phyloP scores from a whole-genome alignment of 2,888 invertebrate genomes.

The Leptinotarsa juncta region DNA sequence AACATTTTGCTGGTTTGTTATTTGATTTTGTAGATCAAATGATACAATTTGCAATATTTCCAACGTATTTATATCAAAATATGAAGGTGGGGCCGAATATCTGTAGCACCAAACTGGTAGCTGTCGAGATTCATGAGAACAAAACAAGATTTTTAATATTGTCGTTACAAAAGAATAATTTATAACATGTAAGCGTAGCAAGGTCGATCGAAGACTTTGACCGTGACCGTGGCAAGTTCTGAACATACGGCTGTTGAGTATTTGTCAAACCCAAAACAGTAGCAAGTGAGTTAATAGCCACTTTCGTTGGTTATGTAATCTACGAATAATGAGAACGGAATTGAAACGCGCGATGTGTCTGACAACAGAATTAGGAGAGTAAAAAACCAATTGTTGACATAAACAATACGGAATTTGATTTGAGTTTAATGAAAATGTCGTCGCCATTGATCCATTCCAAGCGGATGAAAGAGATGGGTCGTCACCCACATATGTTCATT shows the following conservation, averaged over 20 bases:
- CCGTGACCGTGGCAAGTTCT: conserved; percentile 12
- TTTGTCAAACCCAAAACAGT: conserved; percentile 14
- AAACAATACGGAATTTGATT: not conserved
- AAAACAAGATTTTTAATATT: not conserved
- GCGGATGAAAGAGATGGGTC: no score
- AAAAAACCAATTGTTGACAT: not conserved
- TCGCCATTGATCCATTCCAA: no score
- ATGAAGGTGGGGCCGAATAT: conserved; percentile 17
- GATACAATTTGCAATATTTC: conserved; percentile 29
- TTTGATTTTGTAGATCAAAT: conserved; percentile 40
- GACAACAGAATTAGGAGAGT: not conserved
- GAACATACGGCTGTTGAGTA: not conserved
- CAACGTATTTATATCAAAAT: conserved; percentile 37
- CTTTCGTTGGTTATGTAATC: conserved; percentile 5
- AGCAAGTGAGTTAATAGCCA: not conserved
- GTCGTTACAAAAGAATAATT: conserved; percentile 12
- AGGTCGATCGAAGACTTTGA: conserved; percentile 11
- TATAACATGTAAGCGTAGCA: conserved; percentile 11
- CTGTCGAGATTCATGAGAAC: not conserved
- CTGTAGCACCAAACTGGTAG: conserved; percentile 9
- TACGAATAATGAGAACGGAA: not conserved
- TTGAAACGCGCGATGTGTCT: not conserved
- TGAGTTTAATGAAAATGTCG: not conserved
- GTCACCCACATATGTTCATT: no score
- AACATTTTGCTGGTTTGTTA: conserved; percentile 44